phyloP scores from a whole-genome alignment of 2,113 vertebrate genomes.

The Eulacestoma nigropectus region DNA sequence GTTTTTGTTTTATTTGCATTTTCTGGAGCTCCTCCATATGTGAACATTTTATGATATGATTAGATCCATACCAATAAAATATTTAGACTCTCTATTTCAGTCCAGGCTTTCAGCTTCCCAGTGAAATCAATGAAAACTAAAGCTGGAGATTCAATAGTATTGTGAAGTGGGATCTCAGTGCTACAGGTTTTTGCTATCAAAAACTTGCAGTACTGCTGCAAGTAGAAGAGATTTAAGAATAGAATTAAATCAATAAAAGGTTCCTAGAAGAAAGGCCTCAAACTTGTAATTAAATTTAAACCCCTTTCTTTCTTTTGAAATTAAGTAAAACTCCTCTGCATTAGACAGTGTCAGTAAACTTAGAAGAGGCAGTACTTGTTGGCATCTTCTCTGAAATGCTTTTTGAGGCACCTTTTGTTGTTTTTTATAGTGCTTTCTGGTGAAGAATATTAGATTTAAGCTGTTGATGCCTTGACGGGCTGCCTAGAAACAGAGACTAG shows the following conservation, averaged over 20 bases:
- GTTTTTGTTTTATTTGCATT: slow-evolving; percentile 8
- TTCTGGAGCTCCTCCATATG: background rate
- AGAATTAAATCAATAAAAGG: background rate
- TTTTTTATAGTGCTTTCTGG: background rate
- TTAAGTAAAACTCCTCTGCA: background rate
- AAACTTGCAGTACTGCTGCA: background rate
- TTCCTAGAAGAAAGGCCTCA: background rate
- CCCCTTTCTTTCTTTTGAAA: background rate
- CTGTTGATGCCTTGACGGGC: no score
- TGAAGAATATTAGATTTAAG: background rate
- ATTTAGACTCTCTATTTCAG: background rate
- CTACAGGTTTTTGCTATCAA: background rate
- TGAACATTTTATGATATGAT: background rate
- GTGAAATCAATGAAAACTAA: background rate
- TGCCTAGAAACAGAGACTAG: no score
- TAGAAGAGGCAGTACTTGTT: background rate
- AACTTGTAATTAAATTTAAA: background rate
- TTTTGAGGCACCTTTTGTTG: background rate
- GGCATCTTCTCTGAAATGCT: background rate
- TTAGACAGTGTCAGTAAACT: background rate
- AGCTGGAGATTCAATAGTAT: background rate
- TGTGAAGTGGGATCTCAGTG: background rate
- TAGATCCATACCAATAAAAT: background rate
- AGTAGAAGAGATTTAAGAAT: background rate
- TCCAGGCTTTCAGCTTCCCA: background rate